phyloP scores from a whole-genome alignment of 2,797 vertebrate genomes.

The Tauraco hartlaubi region DNA sequence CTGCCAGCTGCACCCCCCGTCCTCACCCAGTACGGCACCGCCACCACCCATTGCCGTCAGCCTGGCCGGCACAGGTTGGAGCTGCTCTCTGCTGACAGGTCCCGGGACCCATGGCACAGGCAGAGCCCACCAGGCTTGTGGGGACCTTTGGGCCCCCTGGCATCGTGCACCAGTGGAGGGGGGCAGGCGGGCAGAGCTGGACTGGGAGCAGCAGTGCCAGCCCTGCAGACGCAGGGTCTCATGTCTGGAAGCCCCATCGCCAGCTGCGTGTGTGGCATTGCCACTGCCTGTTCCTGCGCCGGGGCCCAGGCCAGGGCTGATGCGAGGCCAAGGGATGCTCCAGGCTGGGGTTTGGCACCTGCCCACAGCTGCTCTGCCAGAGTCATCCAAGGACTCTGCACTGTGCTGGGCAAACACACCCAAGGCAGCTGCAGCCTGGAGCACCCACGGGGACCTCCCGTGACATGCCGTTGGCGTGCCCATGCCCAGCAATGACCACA shows the following conservation, averaged over 20 bases:
- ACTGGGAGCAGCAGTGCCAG: background rate
- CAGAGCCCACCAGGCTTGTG: background rate
- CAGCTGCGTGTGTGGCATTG: rapidly evolving
- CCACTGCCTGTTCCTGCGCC: background rate
- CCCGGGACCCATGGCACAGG: rapidly evolving
- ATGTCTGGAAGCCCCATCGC: rapidly evolving
- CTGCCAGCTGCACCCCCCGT: rapidly evolving
- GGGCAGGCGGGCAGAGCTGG: rapidly evolving
- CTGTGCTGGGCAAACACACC: background rate
- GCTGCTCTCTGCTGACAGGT: background rate
- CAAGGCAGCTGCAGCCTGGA: background rate
- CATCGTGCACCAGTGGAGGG: rapidly evolving
- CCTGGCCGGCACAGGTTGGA: rapidly evolving
- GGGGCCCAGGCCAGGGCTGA: background rate
- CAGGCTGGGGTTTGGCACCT: constrained; percentile 43
- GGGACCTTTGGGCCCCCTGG: background rate
- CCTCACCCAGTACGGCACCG: rapidly evolving
- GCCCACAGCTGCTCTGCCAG: background rate
- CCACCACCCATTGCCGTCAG: background rate
- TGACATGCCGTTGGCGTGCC: background rate
- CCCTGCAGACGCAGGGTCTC: background rate
- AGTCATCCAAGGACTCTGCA: constrained; percentile 11
- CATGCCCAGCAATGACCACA: background rate
- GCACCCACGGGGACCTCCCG: background rate
- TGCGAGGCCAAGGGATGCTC: constrained; percentile 45